Base-by-base conservation (phyloP, 64 coral and sea anemone species). In the Anthopleura sola region DNA sequence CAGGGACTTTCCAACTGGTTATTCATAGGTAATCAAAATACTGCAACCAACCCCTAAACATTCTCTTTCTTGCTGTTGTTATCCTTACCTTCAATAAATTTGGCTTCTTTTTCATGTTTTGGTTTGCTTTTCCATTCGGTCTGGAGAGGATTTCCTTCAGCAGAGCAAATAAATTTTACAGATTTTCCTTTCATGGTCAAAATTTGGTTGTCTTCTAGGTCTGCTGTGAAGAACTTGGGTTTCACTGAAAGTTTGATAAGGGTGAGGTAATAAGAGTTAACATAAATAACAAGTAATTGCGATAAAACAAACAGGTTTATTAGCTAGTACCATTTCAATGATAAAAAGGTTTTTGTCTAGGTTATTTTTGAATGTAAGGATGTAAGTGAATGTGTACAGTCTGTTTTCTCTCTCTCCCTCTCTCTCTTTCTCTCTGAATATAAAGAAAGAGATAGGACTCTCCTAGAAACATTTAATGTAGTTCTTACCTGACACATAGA, bases 131-230 rank as follows among this genome's bases (percentile, higher is more conserved):
- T 83, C 82, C 82, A 83, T 17, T 20, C 16, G 7, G 55, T 60
- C 21, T 83, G 29, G 17, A 83, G 48, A 10, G 82, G 82, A 37
- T 83, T 83, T 29, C 82, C 82, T 31, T 83, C 2, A 23, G 82
- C 82, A 83, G 82, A 83, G 34, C 82, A 83, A n/a, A 29, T 14
- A 29, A 83, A 33, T 49, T 8, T 56, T 54, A n/a, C 82, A 83
- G 82, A 18, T n/a, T 83, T 15, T 31, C 51, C 82, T 49, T 83
- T 56, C 20, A 14, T n/a, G 50, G 19, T 13, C 8, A 47, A 1
- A 6, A 79, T 33, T 79, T 79, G 5, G 13, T 79, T 79, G 76
- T 44, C 75, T 48, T 19, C 46, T 4, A 78, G 36, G 37, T 76
- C 74, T 24, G 58, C 58, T 11, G 13, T 37, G 15, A 76, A 76